Conservation (phyloP, 1,140 invertebrate species). For the Agraylea sexmaculata region DNA sequence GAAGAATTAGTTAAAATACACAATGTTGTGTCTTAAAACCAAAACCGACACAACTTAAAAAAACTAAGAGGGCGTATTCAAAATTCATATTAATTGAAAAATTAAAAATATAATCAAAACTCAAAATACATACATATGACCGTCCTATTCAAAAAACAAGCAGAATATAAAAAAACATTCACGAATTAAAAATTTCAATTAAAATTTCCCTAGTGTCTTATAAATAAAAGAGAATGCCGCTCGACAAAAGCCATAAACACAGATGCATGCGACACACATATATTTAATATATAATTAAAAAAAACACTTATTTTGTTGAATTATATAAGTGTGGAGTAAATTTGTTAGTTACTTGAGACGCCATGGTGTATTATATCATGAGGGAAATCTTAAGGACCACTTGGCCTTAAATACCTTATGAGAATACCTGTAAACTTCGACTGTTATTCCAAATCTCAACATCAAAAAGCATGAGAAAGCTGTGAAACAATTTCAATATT, state of each 20-base stretch:
- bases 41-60: too few species aligned
- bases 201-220: background rate
- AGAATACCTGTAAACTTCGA: conserved; percentile 81
- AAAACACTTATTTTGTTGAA: conserved; percentile 1
- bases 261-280: background rate
- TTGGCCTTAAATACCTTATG: conserved; percentile 80
- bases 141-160: too few species aligned
- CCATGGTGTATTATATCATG: conserved; percentile 64
- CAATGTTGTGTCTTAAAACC: too few species aligned
- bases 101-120: too few species aligned
- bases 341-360: conserved; percentile 59
- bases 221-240: background rate
- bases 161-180: too few species aligned
- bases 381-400: conserved; percentile 65
- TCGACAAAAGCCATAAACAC: background rate
- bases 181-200: too few species aligned
- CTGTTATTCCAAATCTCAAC: conserved; percentile 69
- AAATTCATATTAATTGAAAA: too few species aligned
- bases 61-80: too few species aligned
- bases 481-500: conserved; percentile 25
- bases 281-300: too few species aligned
- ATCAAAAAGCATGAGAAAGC: conserved; percentile 45
- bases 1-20: too few species aligned
- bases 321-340: background rate
- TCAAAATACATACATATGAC: too few species aligned